Evolutionary conservation across 2,113 vertebrate species (phyloP).

Genomic region (Centropus bengalensis): DNA sequence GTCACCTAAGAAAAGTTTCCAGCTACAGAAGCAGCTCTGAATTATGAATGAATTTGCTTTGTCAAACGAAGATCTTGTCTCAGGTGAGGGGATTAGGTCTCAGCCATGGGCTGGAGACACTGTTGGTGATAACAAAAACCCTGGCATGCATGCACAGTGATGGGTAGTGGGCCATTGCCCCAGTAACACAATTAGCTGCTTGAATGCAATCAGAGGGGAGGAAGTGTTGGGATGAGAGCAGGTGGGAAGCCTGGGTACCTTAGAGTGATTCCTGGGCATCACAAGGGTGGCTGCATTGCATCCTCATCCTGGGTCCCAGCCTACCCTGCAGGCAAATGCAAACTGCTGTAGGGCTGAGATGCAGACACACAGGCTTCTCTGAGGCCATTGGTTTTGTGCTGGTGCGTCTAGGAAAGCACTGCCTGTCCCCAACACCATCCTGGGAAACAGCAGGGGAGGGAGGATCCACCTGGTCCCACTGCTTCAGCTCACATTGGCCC

Average conservation of each 20-base stretch:
- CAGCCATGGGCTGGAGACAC: neutral
- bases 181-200: fast-evolving
- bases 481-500: fast-evolving
- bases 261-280: neutral
- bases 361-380: fast-evolving
- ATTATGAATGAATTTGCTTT: neutral
- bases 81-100: neutral
- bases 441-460: neutral
- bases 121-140: neutral
- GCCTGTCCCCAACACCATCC: neutral
- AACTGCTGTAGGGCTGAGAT: fast-evolving
- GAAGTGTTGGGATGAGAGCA: fast-evolving
- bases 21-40: neutral
- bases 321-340: fast-evolving
- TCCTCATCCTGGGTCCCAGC: fast-evolving
- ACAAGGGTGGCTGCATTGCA: fast-evolving
- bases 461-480: fast-evolving
- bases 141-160: fast-evolving
- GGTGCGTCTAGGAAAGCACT: fast-evolving
- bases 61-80: neutral
- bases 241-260: neutral
- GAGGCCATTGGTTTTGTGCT: fast-evolving
- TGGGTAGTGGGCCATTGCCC: neutral
- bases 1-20: neutral
- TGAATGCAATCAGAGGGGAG: neutral